Evolutionary conservation across 2,888 invertebrate species (phyloP), one percentile per base, ranked within the genome.

Genomic region (Drosophila silvestris): DNA sequence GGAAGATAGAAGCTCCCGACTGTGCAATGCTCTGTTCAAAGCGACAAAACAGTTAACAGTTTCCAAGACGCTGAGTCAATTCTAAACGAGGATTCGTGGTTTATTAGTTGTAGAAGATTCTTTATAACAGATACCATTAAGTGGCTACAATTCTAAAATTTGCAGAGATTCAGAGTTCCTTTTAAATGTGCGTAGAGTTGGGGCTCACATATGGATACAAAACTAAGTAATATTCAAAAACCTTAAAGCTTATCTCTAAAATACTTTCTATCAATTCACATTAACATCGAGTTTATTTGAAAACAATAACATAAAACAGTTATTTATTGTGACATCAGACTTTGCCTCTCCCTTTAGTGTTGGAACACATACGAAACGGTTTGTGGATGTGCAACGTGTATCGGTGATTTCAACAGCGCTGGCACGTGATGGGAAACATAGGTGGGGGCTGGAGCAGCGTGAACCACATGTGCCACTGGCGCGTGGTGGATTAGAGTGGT

Each of bases 341-440:
- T 68, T 47, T 62, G 39, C 39, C 57, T 56, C 68, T 72, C 59
- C 35, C 66, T n/a, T 56, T 51, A 70, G 50, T 57, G 72, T 51
- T 91, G 91, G 68, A 85, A 89, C 16, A 91, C 90, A 65, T 91
- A 91, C 4, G 92, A 91, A 72, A 89, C 82, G 6, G 89, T 72
- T 52, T 85, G 89, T 7, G 83, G 89, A 75, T 91, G 90, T 33
- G 85, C 77, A 12, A 82, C 59, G 35, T 84, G 82, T 47, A 90
- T 50, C 7, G 90, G 70, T 12, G 85, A 76, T 64, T 82, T 85
- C 33, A 91, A 53, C 64, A 91, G 70, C 5, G 80, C 58, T 9
- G 91, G 91, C 57, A 83, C 80, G 66, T 88, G 83, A 47, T 89
- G 91, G 5, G 88, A 53, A 6, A 92, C 54, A 35, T 82, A 72